Evolutionary conservation across 2,113 vertebrate species (phyloP), one percentile per base, ranked within the genome.

Genomic region (Salminus brasiliensis): DNA sequence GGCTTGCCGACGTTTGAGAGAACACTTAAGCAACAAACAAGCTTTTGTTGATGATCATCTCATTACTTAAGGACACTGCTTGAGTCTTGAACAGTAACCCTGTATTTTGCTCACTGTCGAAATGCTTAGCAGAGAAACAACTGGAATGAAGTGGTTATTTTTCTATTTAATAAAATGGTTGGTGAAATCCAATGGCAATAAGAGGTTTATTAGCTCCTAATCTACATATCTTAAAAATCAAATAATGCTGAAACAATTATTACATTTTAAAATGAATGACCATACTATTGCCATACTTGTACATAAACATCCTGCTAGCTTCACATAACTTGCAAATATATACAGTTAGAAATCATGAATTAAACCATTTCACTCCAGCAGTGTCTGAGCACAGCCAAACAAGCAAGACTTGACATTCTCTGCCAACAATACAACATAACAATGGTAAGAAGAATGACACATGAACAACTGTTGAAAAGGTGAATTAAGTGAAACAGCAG

Each of bases 1-100:
- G 83, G 81, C 83, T 80, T 49, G 78, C 63, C 18, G 73, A 39
- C 49, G 66, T 73, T 43, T 69, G 41, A 70, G 57, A 63, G 18
- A 67, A 82, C 49, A 41, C 59, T 65, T 83, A 16, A 18, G 32
- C 47, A 83, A 47, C 60, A 83, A 27, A 74, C 36, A 83, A 63
- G 72, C 30, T 10, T 43, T 1, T 52, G n/a, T 49, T 68, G 39
- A 49, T 11, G 69, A 52, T 16, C 4, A 29, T 27, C 18, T 34
- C 25, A 16, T 47, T 2, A 0, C 27, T 25, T 72, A 23, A 53
- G 18, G 23, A 79, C 5, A 34, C 7, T 10, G 6, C n/a, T 21
- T 66, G 30, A 59, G 15, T 34, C 11, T 2, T 25, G 12, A 1
- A 4, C 27, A 36, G 49, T 34, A 49, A 25, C 27, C 12, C 13